phyloP scores from a whole-genome alignment of 2,888 invertebrate species.

The Allygus modestus region DNA sequence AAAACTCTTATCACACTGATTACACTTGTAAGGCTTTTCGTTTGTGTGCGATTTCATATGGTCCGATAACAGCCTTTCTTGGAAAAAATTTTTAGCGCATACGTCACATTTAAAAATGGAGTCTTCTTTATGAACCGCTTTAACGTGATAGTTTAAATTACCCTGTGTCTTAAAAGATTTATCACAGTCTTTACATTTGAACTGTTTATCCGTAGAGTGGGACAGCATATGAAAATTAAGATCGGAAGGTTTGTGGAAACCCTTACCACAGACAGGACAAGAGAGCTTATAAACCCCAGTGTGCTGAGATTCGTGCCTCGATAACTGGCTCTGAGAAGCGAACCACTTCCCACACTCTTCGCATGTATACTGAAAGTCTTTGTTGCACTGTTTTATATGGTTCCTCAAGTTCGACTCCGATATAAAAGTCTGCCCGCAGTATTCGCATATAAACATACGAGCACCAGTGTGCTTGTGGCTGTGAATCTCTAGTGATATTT shows the following conservation, averaged over 20 bases:
- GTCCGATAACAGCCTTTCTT: constrained; percentile 74
- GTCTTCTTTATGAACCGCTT: constrained; percentile 72
- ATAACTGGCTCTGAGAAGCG: constrained; percentile 30
- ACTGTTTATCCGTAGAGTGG: constrained; percentile 74
- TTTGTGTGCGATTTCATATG: constrained; percentile 71
- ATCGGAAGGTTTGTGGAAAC: constrained; percentile 73
- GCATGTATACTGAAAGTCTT: constrained; percentile 74
- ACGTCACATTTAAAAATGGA: constrained; percentile 72
- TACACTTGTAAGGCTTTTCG: constrained; percentile 71
- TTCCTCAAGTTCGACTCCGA: constrained; percentile 54
- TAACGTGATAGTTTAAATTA: constrained; percentile 75
- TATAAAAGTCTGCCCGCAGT: constrained; percentile 58
- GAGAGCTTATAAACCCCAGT: constrained; percentile 18
- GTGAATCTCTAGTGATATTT: constrained; percentile 69
- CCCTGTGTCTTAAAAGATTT: constrained; percentile 74
- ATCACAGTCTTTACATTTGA: constrained; percentile 73
- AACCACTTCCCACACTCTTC: constrained; percentile 74
- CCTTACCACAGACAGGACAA: constrained; percentile 58
- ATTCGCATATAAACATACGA: constrained; percentile 60
- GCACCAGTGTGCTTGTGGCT: constrained; percentile 69
- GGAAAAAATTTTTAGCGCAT: constrained; percentile 75
- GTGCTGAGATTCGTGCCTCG: constrained; percentile 56
- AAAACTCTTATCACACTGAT: constrained; percentile 70
- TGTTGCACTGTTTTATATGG: constrained; percentile 66
- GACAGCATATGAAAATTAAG: constrained; percentile 74